phyloP scores from a whole-genome alignment of 2,888 invertebrate genomes.

The Osmoderma eremita region DNA sequence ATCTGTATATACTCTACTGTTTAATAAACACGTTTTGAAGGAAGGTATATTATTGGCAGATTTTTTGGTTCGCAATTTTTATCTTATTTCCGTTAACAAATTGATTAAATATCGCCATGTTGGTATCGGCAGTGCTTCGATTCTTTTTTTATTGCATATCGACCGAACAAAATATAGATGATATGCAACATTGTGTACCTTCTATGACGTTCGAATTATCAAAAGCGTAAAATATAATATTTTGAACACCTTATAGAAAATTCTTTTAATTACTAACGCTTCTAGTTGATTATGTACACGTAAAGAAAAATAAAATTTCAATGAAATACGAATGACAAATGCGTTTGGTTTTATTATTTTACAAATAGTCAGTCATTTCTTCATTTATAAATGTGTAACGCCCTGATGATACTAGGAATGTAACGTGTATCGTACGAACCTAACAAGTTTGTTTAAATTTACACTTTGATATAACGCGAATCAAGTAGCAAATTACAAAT shows the following conservation, averaged over 20 bases:
- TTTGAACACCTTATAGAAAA: constrained; percentile 33
- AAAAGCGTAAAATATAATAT: constrained; percentile 26
- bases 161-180: constrained; percentile 34
- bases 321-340: constrained; percentile 2
- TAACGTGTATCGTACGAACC: not conserved
- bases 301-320: constrained; percentile 6
- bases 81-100: constrained; percentile 2
- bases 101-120: constrained; percentile 33
- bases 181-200: constrained; percentile 37
- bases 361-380: constrained; percentile 41
- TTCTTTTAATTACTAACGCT: constrained; percentile 21
- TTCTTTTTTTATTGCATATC: constrained; percentile 37
- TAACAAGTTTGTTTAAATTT: constrained; percentile 1
- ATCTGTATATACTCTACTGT: constrained; percentile 23
- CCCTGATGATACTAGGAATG: constrained; percentile 24
- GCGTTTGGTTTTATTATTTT: constrained; percentile 25
- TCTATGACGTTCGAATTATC: constrained; percentile 3
- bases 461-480: not conserved
- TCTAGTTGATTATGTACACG: constrained; percentile 38
- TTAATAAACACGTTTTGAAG: constrained; percentile 18
- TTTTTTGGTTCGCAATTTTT: constrained; percentile 12
- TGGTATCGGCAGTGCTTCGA: constrained; percentile 38
- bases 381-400: constrained; percentile 21
- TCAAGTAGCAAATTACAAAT: not conserved
- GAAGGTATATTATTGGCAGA: constrained; percentile 33